Percentiles rank a stretch among this genome's conserved stretches.
Conservation (phyloP, 2,113 vertebrate species). For the Nothobranchius furzeri region DNA sequence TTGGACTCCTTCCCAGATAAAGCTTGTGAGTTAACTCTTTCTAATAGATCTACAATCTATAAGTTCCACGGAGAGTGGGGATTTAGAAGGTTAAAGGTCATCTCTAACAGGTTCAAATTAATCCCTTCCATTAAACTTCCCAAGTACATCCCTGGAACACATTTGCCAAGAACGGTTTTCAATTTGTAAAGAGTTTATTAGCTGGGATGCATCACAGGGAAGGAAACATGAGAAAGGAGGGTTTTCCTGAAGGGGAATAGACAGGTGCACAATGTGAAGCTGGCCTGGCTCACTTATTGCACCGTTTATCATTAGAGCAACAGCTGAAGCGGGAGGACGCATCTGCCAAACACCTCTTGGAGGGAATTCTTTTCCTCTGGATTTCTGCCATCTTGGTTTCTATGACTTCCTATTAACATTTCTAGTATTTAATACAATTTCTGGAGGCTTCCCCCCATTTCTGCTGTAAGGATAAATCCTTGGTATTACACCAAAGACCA, state of each 20-base stretch:
- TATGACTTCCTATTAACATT: background rate
- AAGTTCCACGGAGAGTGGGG: background rate
- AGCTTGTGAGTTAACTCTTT: slow-evolving; percentile 3
- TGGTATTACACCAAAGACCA: no score
- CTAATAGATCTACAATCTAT: background rate
- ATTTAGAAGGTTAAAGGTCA: background rate
- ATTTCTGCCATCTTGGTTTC: background rate
- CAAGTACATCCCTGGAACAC: background rate
- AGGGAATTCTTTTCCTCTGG: background rate
- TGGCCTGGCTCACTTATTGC: background rate
- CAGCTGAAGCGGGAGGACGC: background rate
- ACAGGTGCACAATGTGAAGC: slow-evolving; percentile 1
- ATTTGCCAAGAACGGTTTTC: background rate
- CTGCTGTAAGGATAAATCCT: no score
- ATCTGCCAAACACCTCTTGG: background rate
- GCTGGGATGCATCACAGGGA: no score
- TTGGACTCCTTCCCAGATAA: slow-evolving; percentile 35
- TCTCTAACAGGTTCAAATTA: background rate
- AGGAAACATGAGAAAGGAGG: no score
- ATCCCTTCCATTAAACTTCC: background rate
- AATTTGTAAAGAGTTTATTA: background rate
- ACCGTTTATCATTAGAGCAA: background rate
- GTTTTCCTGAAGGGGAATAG: background rate
- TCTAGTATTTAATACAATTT: background rate
- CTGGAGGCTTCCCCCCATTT: no score